Evolutionary conservation across 2,797 vertebrate species (phyloP).

Genomic region (Tenualosa ilisha): DNA sequence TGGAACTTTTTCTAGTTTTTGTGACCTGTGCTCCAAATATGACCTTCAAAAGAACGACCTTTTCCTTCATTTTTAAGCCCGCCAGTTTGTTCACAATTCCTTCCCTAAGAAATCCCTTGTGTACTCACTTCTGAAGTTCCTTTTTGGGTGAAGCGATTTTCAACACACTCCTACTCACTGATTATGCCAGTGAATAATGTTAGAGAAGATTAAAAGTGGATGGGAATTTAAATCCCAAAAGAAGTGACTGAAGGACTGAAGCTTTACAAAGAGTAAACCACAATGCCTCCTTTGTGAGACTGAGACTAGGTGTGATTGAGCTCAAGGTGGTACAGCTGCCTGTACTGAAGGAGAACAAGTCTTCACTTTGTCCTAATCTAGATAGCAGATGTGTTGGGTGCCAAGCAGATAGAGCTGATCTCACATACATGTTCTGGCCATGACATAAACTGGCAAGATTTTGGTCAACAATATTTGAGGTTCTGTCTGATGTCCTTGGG

Average conservation of each 20-base stretch:
- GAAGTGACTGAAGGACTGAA: too few species aligned
- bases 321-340: slow-evolving; percentile 21
- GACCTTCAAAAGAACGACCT: not conserved
- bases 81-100: not conserved
- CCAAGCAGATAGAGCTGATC: too few species aligned
- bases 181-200: not conserved
- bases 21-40: not conserved
- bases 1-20: not conserved
- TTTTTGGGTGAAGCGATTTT: too few species aligned
- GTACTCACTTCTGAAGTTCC: too few species aligned
- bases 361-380: too few species aligned
- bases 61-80: not conserved
- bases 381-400: too few species aligned
- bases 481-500: too few species aligned
- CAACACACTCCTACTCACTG: not conserved
- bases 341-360: not conserved
- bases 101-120: too few species aligned
- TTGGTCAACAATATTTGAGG: too few species aligned
- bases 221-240: too few species aligned
- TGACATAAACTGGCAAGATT: too few species aligned
- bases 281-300: slow-evolving; percentile 3
- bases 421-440: too few species aligned
- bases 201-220: not conserved
- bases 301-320: not conserved
- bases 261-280: not conserved